Conservation (phyloP, 2,797 vertebrate species). For the Percopsis omiscomaycus region DNA sequence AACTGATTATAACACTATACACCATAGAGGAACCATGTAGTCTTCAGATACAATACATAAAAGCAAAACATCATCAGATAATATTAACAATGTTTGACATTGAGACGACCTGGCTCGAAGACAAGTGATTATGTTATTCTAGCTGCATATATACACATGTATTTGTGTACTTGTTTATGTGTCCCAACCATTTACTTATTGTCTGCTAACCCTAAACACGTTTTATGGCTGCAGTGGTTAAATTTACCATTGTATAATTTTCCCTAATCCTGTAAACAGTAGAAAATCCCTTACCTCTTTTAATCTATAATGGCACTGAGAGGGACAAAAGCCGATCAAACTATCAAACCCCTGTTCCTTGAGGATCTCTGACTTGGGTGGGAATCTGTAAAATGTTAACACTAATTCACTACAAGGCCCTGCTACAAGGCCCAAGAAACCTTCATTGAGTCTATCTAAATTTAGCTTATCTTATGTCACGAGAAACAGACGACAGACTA, state of each 20-base stretch:
- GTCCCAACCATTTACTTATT: conserved; percentile 26
- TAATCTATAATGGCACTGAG: conserved; percentile 24
- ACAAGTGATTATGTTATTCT: conserved; percentile 33
- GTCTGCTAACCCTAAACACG: background rate
- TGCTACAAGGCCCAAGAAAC: no score
- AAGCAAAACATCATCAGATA: no score
- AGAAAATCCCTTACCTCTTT: conserved; percentile 4
- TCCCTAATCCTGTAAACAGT: conserved; percentile 16
- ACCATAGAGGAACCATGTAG: no score
- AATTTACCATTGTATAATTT: conserved; percentile 17
- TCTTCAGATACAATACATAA: no score
- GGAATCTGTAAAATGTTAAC: conserved; percentile 12
- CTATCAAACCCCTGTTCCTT: conserved; percentile 10
- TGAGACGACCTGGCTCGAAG: conserved; percentile 34
- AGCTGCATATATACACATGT: conserved; percentile 9
- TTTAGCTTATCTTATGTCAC: no score
- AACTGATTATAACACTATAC: no score
- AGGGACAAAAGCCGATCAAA: conserved; percentile 21
- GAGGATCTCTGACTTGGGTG: conserved; percentile 15
- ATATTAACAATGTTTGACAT: conserved; percentile 26
- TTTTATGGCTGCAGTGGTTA: conserved; percentile 16
- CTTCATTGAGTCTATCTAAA: no score
- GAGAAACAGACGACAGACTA: no score
- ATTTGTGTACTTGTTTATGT: background rate
- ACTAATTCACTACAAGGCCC: conserved; percentile 19